These are phyloP conservation scores for Norana najaformis DNA, from an alignment of 2,888 invertebrate genomes.

Conservation along the genomic window DNA sequence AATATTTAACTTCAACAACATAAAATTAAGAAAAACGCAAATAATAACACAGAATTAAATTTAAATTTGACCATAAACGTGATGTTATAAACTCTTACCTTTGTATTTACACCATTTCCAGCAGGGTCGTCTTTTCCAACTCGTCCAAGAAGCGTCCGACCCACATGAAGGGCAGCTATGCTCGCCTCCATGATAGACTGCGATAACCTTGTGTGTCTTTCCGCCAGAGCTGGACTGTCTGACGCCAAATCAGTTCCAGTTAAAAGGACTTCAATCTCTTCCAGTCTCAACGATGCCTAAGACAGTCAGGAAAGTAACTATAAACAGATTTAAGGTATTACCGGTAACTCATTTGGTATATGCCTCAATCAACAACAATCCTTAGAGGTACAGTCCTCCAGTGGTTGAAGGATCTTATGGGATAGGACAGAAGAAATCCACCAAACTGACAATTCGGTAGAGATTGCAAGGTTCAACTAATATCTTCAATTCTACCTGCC, in stretches of 20 bases:
- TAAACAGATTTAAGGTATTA: too few relatives aligned
- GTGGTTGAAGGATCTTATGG: too few relatives aligned
- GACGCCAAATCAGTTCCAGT: conserved; percentile 70
- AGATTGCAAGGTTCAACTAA: too few relatives aligned
- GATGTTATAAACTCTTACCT: conserved; percentile 51
- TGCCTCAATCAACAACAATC: too few relatives aligned
- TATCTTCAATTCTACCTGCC: too few relatives aligned
- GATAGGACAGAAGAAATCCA: too few relatives aligned
- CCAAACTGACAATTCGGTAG: too few relatives aligned
- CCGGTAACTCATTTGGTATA: too few relatives aligned
- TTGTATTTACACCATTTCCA: conserved; percentile 66
- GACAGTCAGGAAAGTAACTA: conserved; percentile 43
- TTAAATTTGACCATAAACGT: background rate
- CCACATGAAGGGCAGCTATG: conserved; percentile 72
- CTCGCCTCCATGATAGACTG: conserved; percentile 72
- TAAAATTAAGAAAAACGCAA: background rate
- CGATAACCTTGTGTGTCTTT: conserved; percentile 72
- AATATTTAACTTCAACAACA: background rate
- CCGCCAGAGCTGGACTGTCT: conserved; percentile 71
- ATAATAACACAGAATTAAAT: background rate
- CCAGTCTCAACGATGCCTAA: conserved; percentile 73
- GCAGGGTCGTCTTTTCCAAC: conserved; percentile 70
- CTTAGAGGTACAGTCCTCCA: too few relatives aligned
- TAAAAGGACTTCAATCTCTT: conserved; percentile 76
- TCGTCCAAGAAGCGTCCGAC: conserved; percentile 74